Evolutionary conservation across 2,888 invertebrate species (phyloP), one percentile per base, ranked within the genome.

Genomic region (Cryptocephalus primarius): DNA sequence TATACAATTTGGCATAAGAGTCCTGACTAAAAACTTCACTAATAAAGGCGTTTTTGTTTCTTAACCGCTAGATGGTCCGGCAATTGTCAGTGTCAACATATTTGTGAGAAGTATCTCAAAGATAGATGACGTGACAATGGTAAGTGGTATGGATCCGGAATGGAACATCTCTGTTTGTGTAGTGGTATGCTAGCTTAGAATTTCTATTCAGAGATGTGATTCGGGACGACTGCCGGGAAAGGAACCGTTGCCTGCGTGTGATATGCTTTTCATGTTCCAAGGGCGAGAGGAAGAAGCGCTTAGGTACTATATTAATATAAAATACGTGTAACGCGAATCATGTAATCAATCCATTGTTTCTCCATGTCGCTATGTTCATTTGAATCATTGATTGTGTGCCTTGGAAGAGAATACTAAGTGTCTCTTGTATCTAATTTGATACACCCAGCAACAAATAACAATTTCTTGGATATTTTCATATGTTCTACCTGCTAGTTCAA

Each of bases 41-140:
- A 64, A 64, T 62, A 60, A 57, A 60, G 60, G 59, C 61, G 60
- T 66, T 66, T 66, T 61, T 62, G 59, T 64, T 61, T 64, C 60
- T 61, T 58, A 65, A 71, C 70, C 70, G 69, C 71, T 58, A 83
- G 88, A 88, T 87, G 93, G 93, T 73, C 91, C 93, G 72, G 90
- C 93, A 73, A 83, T 88, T 77, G 93, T 94, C 75, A 83, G 83
- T 79, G 92, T 94, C 82, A 94, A 94, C 88, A 91, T 94, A 80
- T 91, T 90, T 85, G 88, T 94, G 78, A 81, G 94, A 83, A 94
- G 93, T 88, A 91, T 95, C 80, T 91, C 92, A 79, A 92, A 93
- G 83, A 94, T 94, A 80, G 93, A 94, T 85, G 94, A 94, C 82
- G 92, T 94, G 76, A 93, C 91, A 68, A 94, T 94, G 94, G 94